Base-by-base conservation (phyloP, 2,113 vertebrate species). In the Nothoprocta perdicaria region DNA sequence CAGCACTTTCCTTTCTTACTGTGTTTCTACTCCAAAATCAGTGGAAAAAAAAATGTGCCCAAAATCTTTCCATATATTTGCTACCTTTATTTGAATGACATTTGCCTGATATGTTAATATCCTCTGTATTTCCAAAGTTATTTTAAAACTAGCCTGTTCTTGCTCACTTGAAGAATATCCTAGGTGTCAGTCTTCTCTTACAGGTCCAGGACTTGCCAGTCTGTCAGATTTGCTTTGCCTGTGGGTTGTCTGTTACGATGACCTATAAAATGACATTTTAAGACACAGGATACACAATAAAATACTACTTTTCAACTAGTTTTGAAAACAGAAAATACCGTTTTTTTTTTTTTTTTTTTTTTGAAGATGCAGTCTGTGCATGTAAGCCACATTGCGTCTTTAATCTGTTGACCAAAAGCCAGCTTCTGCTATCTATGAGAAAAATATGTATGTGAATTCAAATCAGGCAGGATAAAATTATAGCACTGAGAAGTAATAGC, bases 91-190 rank as follows among this genome's bases (percentile, higher is more conserved):
- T 41, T 53, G 45, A 82, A 74, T 27, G 45, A 89, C 5, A 33
- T 60, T 48, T 69, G 26, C 38, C 50, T 92, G n/a, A 45, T 80
- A 63, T 63, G 23, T 80, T 77, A 89, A 77, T 74, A 71, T 67
- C 14, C 8, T 46, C 45, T 87, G 5, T 60, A 50, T 83, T 90
- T 52, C 61, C 69, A 75, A 93, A 31, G 33, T 78, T 89, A 72
- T 80, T 94, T 92, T 78, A 22, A 78, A 89, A 88, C 73, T 60
- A 86, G 9, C 15, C 33, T 11, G 24, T 83, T 92, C 68, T 88
- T 72, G 5, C 4, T 76, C 92, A 63, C 93, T 91, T 84, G 75
- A 78, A 72, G 50, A 72, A 33, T 79, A 76, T 81, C 69, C 65
- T 72, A 43, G 14, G 14, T 75, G 22, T 55, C 85, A 75, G 14